A percentile compares a stretch with the other conserved stretches of the same genome.
phyloP scores from a whole-genome alignment of 2,888 invertebrate species.

The Salticus scenicus region DNA sequence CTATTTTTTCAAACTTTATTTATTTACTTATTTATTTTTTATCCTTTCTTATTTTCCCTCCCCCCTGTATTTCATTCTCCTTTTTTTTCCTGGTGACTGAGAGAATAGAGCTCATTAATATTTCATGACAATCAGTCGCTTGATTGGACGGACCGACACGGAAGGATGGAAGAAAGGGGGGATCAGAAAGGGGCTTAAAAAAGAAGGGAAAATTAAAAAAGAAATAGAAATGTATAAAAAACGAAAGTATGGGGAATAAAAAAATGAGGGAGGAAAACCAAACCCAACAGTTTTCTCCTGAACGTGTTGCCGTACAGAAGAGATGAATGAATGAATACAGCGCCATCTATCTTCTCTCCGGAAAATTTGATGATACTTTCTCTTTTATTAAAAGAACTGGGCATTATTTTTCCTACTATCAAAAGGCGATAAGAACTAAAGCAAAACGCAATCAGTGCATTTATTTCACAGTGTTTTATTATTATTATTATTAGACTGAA shows the following conservation, averaged over 20 bases:
- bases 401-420: no score
- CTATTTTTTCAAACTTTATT: conserved; percentile 27
- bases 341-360: conserved; percentile 39
- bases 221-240: conserved; percentile 30
- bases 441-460: no score
- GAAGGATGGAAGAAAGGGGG: conserved; percentile 2
- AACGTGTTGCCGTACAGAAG: conserved; percentile 31
- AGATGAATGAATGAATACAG: conserved; percentile 13
- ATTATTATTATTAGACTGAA: no score
- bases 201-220: conserved; percentile 34
- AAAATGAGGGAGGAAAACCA: conserved; percentile 24
- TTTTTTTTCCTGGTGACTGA: conserved; percentile 27
- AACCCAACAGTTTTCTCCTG: conserved; percentile 55
- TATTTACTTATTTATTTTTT: conserved; percentile 55
- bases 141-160: conserved; percentile 66
- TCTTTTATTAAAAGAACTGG: no score
- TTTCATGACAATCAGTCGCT: conserved; percentile 68
- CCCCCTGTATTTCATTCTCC: conserved; percentile 25
- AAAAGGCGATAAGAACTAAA: no score
- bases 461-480: no score
- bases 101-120: conserved; percentile 63
- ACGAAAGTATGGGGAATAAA: conserved; percentile 16
- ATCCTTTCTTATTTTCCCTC: not conserved
- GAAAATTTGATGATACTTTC: not conserved
- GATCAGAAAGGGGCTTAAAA: not conserved